phyloP scores from a whole-genome alignment of 2,888 invertebrate genomes.

The Operophtera brumata region DNA sequence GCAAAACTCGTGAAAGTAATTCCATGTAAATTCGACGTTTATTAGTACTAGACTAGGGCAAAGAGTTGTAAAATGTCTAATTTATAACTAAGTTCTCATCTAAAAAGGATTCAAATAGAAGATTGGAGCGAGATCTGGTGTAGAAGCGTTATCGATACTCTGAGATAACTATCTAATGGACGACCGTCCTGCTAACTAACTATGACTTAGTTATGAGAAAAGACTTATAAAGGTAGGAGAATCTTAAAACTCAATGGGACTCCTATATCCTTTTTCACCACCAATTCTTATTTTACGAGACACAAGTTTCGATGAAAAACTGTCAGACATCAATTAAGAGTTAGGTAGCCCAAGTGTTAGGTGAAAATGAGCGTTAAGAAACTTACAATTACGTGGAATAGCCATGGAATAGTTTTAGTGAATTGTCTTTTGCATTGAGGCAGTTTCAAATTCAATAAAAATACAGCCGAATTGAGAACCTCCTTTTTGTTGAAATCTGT shows the following conservation, averaged over 20 bases:
- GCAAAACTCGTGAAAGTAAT: too few relatives aligned
- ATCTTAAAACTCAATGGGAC: conserved; percentile 52
- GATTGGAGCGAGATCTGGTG: conserved; percentile 68
- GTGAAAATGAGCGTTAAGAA: too few relatives aligned
- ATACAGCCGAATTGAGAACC: too few relatives aligned
- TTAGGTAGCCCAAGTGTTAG: too few relatives aligned
- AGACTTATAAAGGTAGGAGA: conserved; percentile 56
- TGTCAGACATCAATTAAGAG: too few relatives aligned
- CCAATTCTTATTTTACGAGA: neutral
- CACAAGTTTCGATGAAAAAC: too few relatives aligned
- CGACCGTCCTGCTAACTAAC: conserved; percentile 54
- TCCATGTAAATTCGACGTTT: too few relatives aligned
- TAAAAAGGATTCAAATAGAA: conserved; percentile 56
- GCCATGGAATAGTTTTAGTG: too few relatives aligned
- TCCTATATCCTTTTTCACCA: neutral
- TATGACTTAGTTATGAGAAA: conserved; percentile 74
- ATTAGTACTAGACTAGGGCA: neutral
- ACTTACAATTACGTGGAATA: too few relatives aligned
- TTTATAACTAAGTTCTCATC: conserved; percentile 55
- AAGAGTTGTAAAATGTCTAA: conserved; percentile 32
- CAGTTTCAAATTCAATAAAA: too few relatives aligned
- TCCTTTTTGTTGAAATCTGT: too few relatives aligned
- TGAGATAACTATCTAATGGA: conserved; percentile 51
- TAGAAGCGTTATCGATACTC: conserved; percentile 62
- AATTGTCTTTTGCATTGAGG: too few relatives aligned